Base-by-base conservation (phyloP, 1,140 invertebrate species). In the Pseudomyrmex flavicornis region DNA sequence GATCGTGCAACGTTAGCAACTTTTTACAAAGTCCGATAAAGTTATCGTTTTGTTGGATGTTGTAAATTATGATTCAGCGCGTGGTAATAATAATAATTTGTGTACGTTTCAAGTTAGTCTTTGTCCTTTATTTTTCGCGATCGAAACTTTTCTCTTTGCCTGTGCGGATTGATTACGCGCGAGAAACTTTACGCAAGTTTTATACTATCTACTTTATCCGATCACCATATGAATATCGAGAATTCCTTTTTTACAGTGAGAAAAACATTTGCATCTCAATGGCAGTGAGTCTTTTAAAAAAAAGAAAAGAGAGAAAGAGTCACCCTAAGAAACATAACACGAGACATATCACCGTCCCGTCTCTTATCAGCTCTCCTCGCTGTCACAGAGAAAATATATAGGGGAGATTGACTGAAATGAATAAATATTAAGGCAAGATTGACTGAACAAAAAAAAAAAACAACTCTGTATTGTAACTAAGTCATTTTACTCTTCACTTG, bases 201-300 rank as follows among this genome's bases (percentile, higher is more conserved):
- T 54, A 65, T 76, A 20, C 8, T 59, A 48, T 48, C 54, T 35
- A 26, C 35, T 35, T 35, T 35, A 35, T 0, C 12, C 52, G 26
- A 46, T 68, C 17, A 77, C 44, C 52, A 58, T 69, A 52, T 48
- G 65, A 70, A 63, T 52, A 63, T 63, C 46, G 46, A 52, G n/a
- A 50, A 48, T 48, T 79, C 13, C 35, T 9, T 46, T 12, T 26
- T 79, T 48, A 58, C 44, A 12, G 26, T 1, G n/a, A 15, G 12
- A n/a, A 69, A 48, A 44, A 68, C 56, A 79, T 58, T 79, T 79
- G 17, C 75, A 35, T 58, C 35, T 35, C 63, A 79, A 79, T 48
- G 20, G 5, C 15, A 70, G 52, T 58, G 66, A 26, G 3, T 59
- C 70, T 79, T 44, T 48, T 9, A 46, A 48, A 13, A 7, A 12